Percentiles rank a stretch among this genome's conserved stretches.
phyloP scores from a whole-genome alignment of 1,140 invertebrate species.

The Brachionus manjavacas region DNA sequence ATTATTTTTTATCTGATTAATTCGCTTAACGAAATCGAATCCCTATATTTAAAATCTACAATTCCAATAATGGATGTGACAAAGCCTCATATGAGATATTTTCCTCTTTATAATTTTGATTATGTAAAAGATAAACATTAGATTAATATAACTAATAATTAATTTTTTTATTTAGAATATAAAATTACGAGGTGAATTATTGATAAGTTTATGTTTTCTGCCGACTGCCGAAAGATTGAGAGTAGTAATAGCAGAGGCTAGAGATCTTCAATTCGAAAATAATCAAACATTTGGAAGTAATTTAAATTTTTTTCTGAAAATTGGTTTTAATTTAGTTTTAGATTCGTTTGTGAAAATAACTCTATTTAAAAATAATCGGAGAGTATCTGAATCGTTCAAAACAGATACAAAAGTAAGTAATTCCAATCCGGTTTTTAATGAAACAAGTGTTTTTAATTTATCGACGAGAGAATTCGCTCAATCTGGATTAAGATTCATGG shows the following conservation, averaged over 20 bases:
- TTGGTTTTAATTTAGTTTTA: background rate
- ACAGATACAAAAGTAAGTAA: background rate
- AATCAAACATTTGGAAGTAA: background rate
- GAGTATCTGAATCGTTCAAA: background rate
- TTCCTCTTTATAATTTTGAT: background rate
- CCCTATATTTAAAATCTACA: background rate
- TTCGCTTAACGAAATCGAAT: background rate
- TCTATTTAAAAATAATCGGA: background rate
- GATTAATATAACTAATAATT: background rate
- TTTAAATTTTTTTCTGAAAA: background rate
- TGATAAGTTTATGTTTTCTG: conserved; percentile 1
- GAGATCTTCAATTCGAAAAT: background rate
- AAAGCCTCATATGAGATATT: background rate
- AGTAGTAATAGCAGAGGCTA: background rate
- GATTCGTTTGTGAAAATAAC: background rate
- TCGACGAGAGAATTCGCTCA: background rate
- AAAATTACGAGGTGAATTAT: background rate
- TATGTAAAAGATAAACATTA: background rate
- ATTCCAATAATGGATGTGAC: background rate
- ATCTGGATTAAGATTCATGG: background rate
- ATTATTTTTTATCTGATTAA: background rate
- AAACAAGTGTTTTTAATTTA: background rate
- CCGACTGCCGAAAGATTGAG: conserved; percentile 18
- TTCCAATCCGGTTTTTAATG: background rate
- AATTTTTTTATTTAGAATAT: background rate